These are phyloP conservation scores for Pimpla rufipes DNA, from an alignment of 2,888 invertebrate genomes.

Conservation along the genomic window DNA sequence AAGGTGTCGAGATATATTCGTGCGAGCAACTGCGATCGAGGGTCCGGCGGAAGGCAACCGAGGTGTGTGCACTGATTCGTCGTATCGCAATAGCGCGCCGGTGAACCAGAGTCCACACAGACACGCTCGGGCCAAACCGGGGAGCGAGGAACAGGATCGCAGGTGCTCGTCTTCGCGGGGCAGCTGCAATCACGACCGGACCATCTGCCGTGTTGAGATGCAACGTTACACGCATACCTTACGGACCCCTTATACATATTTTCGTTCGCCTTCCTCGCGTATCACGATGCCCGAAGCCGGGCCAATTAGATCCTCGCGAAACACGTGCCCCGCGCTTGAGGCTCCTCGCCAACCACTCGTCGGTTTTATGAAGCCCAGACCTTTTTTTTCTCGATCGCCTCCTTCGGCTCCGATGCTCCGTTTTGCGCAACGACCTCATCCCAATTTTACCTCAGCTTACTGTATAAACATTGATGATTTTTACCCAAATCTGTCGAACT, in stretches of 20 bases:
- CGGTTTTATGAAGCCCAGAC: slow-evolving; percentile 66
- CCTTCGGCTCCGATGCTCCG: slow-evolving; percentile 44
- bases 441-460: neutral
- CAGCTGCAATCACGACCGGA: slow-evolving; percentile 83
- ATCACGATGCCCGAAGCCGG: slow-evolving; percentile 66
- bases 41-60: neutral
- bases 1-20: neutral
- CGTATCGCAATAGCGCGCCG: slow-evolving; percentile 73
- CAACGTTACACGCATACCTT: slow-evolving; percentile 69
- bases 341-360: slow-evolving; percentile 68
- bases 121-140: slow-evolving; percentile 36
- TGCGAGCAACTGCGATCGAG: slow-evolving; percentile 4
- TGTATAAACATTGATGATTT: no score
- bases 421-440: slow-evolving; percentile 5
- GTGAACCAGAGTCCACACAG: slow-evolving; percentile 27
- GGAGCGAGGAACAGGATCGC: slow-evolving; percentile 78
- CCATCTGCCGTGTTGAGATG: slow-evolving; percentile 80
- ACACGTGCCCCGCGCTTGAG: slow-evolving; percentile 77
- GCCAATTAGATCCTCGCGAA: slow-evolving; percentile 79
- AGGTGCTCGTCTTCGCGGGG: slow-evolving; percentile 81
- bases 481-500: no score
- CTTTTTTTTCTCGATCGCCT: slow-evolving; percentile 41
- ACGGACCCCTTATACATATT: slow-evolving; percentile 61
- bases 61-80: slow-evolving; percentile 76
- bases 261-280: slow-evolving; percentile 61